These are phyloP conservation scores for Limosa lapponica DNA, from an alignment of 2,797 vertebrate genomes.

Conservation along the genomic window DNA sequence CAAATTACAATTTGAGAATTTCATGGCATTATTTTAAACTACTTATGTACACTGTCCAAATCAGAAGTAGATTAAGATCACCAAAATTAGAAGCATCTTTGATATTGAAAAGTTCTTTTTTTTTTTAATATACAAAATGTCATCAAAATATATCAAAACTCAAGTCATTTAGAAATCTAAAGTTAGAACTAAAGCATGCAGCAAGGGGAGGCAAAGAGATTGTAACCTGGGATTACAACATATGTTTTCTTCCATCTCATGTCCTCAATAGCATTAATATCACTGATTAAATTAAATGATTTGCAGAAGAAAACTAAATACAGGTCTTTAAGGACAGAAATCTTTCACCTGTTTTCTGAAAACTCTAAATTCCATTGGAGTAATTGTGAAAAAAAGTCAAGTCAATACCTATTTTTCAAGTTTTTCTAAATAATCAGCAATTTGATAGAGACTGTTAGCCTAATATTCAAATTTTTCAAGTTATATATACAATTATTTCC, in stretches of 20 bases:
- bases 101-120: background rate
- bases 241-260: fast-evolving
- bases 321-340: background rate
- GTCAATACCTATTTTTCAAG: background rate
- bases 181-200: background rate
- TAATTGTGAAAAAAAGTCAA: background rate
- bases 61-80: background rate
- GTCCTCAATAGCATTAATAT: background rate
- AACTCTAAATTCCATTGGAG: background rate
- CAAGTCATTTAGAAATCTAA: background rate
- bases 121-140: background rate
- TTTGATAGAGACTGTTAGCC: background rate
- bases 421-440: background rate
- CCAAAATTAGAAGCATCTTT: background rate
- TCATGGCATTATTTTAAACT: background rate
- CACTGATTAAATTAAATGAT: background rate
- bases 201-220: background rate
- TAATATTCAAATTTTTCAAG: background rate
- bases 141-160: background rate
- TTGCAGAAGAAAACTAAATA: background rate
- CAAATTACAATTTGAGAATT: slow-evolving; percentile 49
- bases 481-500: background rate
- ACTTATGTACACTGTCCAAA: background rate
- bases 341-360: background rate
- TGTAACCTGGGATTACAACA: background rate